These are phyloP conservation scores for Xanthorhoe spadicearia DNA, from an alignment of 2,888 invertebrate genomes.

Conservation along the genomic window DNA sequence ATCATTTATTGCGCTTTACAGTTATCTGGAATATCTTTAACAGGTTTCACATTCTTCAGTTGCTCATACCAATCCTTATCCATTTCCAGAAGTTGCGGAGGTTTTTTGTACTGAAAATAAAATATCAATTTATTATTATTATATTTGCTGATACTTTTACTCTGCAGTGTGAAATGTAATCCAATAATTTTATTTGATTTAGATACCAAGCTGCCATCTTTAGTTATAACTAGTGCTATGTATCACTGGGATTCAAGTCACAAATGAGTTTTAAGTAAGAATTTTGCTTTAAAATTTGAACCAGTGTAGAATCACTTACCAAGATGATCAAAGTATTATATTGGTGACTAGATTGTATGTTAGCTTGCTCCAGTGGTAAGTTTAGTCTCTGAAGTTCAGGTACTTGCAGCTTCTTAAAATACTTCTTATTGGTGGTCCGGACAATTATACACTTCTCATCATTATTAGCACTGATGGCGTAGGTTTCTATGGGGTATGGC, in stretches of 20 bases:
- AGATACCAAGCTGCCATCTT: no score
- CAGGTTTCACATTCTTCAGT: conserved; percentile 70
- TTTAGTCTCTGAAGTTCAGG: conserved; percentile 89
- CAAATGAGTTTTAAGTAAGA: background rate
- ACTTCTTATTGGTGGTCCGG: conserved; percentile 92
- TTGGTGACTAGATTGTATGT: conserved; percentile 88
- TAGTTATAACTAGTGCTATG: no score
- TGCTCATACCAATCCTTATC: conserved; percentile 86
- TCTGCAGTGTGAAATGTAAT: no score
- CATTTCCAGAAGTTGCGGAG: conserved; percentile 87
- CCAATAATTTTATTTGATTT: no score
- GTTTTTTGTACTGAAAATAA: conserved; percentile 89
- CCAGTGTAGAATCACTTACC: conserved; percentile 69
- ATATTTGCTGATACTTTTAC: background rate
- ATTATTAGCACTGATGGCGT: conserved; percentile 87
- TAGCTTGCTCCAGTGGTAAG: conserved; percentile 85
- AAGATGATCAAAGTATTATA: conserved; percentile 91
- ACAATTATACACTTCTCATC: conserved; percentile 87
- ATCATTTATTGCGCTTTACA: conserved; percentile 72
- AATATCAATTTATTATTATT: conserved; percentile 21
- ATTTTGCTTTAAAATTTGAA: background rate
- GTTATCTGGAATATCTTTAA: conserved; percentile 76
- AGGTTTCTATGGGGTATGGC: conserved; percentile 89
- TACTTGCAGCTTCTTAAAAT: conserved; percentile 89
- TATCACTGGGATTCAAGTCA: no score